phyloP scores from a whole-genome alignment of 92 coral and sea anemone genomes.

The Bergia puertoricense region DNA sequence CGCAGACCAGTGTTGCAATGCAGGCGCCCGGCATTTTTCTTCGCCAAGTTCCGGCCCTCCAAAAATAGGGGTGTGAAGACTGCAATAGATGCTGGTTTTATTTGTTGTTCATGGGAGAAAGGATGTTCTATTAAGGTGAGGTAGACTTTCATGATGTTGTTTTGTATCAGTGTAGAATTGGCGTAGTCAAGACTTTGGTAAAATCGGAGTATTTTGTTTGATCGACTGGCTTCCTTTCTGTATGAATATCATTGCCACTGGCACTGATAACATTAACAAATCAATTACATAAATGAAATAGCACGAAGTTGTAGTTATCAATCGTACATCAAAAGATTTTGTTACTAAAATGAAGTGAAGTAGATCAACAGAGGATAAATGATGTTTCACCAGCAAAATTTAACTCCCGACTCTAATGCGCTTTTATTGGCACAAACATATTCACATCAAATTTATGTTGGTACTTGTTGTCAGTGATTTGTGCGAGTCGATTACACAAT shows the following conservation, averaged over 20 bases:
- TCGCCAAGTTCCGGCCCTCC: neutral
- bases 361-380: neutral
- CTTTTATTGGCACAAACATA: constrained; percentile 10
- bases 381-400: constrained; percentile 4
- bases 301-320: neutral
- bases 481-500: neutral
- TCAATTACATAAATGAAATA: neutral
- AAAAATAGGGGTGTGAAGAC: constrained; percentile 33
- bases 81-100: neutral
- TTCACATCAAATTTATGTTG: neutral
- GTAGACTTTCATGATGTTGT: neutral
- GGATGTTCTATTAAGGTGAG: constrained; percentile 19
- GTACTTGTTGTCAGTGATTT: neutral
- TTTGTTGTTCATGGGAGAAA: neutral
- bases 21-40: constrained; percentile 31
- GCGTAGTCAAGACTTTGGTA: neutral
- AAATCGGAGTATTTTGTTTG: neutral
- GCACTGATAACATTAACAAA: neutral
- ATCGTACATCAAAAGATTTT: neutral
- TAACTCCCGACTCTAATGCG: constrained; percentile 4
- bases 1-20: neutral
- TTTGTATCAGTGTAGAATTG: neutral
- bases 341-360: neutral
- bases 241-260: too few species aligned
- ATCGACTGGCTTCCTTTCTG: neutral